Evolutionary conservation across 1,140 invertebrate species (phyloP).

Genomic region (Oreohelix idahoensis): DNA sequence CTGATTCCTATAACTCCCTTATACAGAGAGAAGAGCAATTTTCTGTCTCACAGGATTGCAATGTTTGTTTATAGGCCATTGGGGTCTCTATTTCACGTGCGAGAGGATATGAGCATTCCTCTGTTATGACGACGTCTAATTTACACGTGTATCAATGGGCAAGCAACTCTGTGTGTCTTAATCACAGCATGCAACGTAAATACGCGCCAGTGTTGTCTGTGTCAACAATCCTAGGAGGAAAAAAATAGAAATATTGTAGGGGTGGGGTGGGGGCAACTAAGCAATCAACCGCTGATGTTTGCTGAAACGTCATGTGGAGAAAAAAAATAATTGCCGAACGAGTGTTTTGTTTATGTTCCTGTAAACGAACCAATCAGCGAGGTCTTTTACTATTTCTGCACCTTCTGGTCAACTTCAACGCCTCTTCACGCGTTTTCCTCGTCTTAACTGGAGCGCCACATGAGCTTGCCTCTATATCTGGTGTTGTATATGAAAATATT

Average conservation of each 20-base stretch:
- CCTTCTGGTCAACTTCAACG: conserved; percentile 6
- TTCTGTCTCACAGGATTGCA: neutral
- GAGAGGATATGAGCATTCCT: conserved; percentile 15
- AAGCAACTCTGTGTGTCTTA: neutral
- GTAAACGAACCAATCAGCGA: conserved; percentile 33
- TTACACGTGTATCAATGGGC: conserved; percentile 22
- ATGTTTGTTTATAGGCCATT: conserved; percentile 1
- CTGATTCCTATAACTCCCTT: neutral
- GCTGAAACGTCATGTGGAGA: neutral
- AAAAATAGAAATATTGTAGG: neutral
- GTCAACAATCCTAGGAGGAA: neutral
- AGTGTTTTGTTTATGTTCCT: conserved; percentile 34
- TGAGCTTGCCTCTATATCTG: neutral
- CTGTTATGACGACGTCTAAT: conserved; percentile 6
- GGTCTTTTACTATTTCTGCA: neutral
- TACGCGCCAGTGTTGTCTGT: neutral
- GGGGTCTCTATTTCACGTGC: conserved; percentile 16
- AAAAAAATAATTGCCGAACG: neutral
- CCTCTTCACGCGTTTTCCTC: neutral
- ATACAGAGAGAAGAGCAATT: neutral
- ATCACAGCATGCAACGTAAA: conserved; percentile 10
- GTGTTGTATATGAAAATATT: conserved; percentile 34
- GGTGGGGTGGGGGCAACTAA: neutral
- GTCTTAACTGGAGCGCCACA: neutral
- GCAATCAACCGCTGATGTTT: conserved; percentile 11